Base-by-base conservation (phyloP, 2,888 invertebrate species). In the Rhamnusium bicolor region DNA sequence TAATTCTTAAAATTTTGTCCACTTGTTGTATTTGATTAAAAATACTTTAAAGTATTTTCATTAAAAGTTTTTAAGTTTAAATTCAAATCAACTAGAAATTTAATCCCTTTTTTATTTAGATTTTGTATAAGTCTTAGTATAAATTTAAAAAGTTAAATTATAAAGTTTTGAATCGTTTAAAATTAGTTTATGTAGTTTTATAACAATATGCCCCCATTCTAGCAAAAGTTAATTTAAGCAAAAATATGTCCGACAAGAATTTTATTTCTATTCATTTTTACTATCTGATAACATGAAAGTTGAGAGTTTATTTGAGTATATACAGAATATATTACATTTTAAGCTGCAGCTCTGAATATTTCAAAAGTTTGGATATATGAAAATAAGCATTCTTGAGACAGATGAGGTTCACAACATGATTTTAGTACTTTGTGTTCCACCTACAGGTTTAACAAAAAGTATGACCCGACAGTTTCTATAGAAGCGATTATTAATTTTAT, bases 121-220 rank as follows among this genome's bases (percentile, higher is more conserved):
- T 24, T 61, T 51, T 71, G 53, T 29, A 60, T 71, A 66, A 71
- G n/a, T n/a, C n/a, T n/a, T n/a, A n/a, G 53, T 66, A 66, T 40
- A 60, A 60, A 71, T 71, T 71, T 66, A 66, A 67, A n/a, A 66
- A 71, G 71, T 71, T 71, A 60, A 71, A 71, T 71, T 71, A 66
- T 66, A 60, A 71, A 71, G 60, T 71, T 70, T 47, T 24, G 10
- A 49, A 29, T 27, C 56, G 54, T 46, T 67, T 51, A 29, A 65
- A 54, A 67, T 67, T 56, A 67, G 67, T 67, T 67, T 67, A 46
- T 56, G 24, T 27, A 67, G 67, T 67, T 67, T 56, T 67, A 65
- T 56, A 67, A 67, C 67, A 67, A 56, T 67, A 56, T 56, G 56
- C 56, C 46, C 19, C 46, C 4, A n/a, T 61, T 46, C 46, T 29